phyloP scores from a whole-genome alignment of 1,140 invertebrate genomes.

The Hyposmocoma kahamanoa region DNA sequence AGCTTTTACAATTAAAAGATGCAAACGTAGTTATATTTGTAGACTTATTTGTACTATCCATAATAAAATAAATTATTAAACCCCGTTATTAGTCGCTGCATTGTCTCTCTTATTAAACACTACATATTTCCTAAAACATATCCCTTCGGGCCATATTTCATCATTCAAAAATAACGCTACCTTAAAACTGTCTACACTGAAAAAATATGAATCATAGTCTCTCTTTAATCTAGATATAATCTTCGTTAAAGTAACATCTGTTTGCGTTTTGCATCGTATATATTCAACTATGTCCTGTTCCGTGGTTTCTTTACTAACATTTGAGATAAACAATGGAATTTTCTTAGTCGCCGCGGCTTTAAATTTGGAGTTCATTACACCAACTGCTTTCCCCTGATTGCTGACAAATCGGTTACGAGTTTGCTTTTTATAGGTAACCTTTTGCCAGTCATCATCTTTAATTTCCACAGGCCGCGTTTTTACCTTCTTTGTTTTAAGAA shows the following conservation, averaged over 20 bases:
- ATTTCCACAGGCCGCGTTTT: background rate
- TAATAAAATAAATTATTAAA: too few relatives aligned
- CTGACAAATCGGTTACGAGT: background rate
- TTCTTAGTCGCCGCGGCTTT: too few relatives aligned
- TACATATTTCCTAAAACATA: too few relatives aligned
- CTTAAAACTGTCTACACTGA: background rate
- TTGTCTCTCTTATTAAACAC: too few relatives aligned
- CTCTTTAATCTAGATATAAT: background rate
- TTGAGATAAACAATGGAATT: too few relatives aligned
- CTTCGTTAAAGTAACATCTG: background rate
- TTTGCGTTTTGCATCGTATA: background rate
- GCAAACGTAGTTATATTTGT: too few relatives aligned
- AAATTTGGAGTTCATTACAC: too few relatives aligned
- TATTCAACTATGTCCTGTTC: too few relatives aligned
- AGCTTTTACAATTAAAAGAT: too few relatives aligned
- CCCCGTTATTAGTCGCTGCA: too few relatives aligned
- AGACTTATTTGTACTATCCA: too few relatives aligned
- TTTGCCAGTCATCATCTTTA: background rate
- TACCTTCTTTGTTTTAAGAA: background rate
- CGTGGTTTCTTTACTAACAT: too few relatives aligned
- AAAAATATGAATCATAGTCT: background rate
- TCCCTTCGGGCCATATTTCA: background rate
- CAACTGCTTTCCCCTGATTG: background rate
- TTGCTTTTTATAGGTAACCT: background rate
- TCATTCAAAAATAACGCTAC: background rate